Conservation (phyloP, 1,140 invertebrate genomes). For the Heterodera schachtii region DNA sequence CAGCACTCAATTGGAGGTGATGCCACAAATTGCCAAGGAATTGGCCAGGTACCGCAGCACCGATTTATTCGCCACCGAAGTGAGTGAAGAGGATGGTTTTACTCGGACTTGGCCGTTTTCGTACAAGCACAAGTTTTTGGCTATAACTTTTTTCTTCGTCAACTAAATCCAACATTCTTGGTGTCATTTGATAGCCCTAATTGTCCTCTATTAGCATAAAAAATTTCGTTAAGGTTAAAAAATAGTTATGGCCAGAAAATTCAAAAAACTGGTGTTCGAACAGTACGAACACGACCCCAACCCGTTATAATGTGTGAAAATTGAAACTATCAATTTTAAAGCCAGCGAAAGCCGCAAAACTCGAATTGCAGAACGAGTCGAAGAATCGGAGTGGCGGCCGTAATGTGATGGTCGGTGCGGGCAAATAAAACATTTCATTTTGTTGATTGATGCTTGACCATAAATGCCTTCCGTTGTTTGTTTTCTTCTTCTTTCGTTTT, state of each 20-base stretch:
- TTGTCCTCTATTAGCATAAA: too few relatives aligned
- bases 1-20: conserved; percentile 76
- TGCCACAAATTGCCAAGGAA: conserved; percentile 78
- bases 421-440: neutral
- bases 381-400: neutral
- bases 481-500: neutral
- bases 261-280: too few relatives aligned
- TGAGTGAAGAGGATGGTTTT: conserved; percentile 27
- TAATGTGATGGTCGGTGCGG: neutral
- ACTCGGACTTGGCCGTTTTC: too few relatives aligned
- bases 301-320: neutral
- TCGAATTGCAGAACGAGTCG: neutral
- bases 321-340: neutral
- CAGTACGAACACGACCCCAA: neutral
- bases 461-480: neutral
- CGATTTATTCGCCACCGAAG: conserved; percentile 79
- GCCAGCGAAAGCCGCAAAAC: neutral
- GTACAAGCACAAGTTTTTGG: too few relatives aligned
- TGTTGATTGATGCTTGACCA: neutral
- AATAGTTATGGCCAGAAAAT: too few relatives aligned
- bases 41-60: conserved; percentile 87
- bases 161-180: too few relatives aligned
- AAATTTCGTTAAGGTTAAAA: too few relatives aligned
- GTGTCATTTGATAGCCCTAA: too few relatives aligned
- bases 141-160: too few relatives aligned